These are phyloP conservation scores for Archips crataeganus DNA, from an alignment of 2,888 invertebrate genomes.

Conservation along the genomic window DNA sequence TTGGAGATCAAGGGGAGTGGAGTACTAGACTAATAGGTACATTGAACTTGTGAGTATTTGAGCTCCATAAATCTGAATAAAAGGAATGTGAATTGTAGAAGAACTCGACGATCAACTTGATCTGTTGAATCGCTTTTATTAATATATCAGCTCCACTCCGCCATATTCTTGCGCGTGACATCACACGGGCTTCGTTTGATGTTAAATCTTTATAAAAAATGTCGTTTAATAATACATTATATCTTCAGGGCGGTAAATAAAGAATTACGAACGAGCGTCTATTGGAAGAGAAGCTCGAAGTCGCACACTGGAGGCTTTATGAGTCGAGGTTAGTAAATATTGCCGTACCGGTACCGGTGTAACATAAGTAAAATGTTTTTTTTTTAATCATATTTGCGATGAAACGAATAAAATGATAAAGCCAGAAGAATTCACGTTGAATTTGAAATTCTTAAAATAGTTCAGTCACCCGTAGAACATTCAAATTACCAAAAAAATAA, in stretches of 20 bases:
- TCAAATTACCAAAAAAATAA: too few relatives aligned
- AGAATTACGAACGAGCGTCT: not conserved
- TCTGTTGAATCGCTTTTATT: conserved; percentile 16
- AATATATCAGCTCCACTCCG: not conserved
- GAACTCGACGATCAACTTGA: conserved; percentile 1
- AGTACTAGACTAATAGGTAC: not conserved
- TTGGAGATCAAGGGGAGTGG: too few relatives aligned
- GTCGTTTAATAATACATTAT: not conserved
- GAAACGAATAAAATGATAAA: too few relatives aligned
- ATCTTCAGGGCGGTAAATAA: not conserved
- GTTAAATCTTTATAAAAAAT: not conserved
- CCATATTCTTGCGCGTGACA: not conserved
- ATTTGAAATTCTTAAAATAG: too few relatives aligned
- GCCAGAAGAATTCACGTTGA: too few relatives aligned
- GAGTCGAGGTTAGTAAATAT: too few relatives aligned
- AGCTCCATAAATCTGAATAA: conserved; percentile 5
- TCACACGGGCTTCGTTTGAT: not conserved
- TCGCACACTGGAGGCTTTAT: too few relatives aligned
- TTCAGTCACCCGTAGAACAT: too few relatives aligned
- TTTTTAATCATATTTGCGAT: too few relatives aligned
- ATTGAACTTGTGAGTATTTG: not conserved
- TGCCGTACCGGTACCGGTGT: too few relatives aligned
- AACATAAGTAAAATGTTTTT: too few relatives aligned
- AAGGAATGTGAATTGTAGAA: conserved; percentile 4
- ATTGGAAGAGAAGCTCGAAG: too few relatives aligned